phyloP scores from a whole-genome alignment of 2,113 vertebrate species.

The Colossoma macropomum region DNA sequence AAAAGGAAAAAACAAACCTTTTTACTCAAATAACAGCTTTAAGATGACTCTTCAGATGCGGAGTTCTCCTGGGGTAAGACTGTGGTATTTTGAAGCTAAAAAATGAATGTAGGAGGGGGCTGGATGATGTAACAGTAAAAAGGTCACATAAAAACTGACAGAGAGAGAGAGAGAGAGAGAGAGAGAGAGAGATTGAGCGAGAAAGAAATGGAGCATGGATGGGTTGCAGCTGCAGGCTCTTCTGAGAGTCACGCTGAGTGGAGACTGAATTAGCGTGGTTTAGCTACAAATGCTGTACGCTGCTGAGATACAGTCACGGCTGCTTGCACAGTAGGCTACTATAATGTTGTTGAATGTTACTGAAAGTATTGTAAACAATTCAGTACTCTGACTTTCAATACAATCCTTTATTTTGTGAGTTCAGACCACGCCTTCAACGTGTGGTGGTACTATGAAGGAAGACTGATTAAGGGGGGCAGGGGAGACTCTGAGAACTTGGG shows the following conservation, averaged over 20 bases:
- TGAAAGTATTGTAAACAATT: no score
- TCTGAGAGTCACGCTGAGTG: constrained; percentile 12
- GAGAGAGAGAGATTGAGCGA: constrained; percentile 1
- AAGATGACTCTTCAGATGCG: neutral
- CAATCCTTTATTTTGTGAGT: no score
- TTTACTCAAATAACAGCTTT: neutral
- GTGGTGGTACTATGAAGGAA: no score
- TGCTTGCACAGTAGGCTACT: neutral
- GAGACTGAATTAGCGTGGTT: constrained; percentile 12
- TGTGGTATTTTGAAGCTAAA: constrained; percentile 6
- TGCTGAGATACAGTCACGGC: neutral
- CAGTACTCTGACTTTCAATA: no score
- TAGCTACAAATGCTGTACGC: constrained; percentile 6
- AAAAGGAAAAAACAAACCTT: neutral
- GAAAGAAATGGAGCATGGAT: constrained; percentile 8
- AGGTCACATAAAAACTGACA: constrained; percentile 25
- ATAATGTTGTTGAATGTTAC: neutral
- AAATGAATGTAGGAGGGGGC: neutral
- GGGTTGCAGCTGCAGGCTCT: constrained; percentile 36
- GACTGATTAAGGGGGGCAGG: no score
- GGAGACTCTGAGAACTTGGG: no score
- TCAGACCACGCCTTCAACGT: no score
- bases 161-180: neutral
- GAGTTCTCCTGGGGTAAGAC: constrained; percentile 7
- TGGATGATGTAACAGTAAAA: constrained; percentile 25